Evolutionary conservation across 1,140 invertebrate genomes (phyloP).

Genomic region (Drosophila arawakana): DNA sequence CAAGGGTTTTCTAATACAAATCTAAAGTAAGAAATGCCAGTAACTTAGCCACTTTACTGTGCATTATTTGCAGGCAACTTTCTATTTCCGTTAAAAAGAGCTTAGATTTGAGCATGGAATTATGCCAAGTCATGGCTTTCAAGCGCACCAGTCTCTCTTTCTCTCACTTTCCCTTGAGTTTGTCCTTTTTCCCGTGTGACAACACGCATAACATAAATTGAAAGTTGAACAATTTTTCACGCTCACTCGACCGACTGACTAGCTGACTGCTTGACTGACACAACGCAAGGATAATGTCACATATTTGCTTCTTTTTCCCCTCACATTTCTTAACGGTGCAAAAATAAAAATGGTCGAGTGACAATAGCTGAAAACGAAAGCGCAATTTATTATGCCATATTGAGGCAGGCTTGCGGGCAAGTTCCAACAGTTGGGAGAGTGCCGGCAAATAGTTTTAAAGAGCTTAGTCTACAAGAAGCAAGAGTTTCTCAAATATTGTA

Average conservation of each 20-base stretch:
- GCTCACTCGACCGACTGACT: slow-evolving; percentile 31
- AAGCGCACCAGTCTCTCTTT: no score
- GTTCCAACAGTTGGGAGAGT: neutral
- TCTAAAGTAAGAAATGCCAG: no score
- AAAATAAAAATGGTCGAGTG: slow-evolving; percentile 22
- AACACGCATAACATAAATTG: slow-evolving; percentile 29
- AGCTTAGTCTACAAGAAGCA: slow-evolving; percentile 31
- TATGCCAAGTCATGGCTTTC: slow-evolving; percentile 17
- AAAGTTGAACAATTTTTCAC: slow-evolving; percentile 45
- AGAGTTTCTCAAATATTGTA: slow-evolving; percentile 31
- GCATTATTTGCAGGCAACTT: neutral
- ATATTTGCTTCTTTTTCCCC: slow-evolving; percentile 30
- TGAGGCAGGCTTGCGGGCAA: neutral
- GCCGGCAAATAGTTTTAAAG: slow-evolving; percentile 1
- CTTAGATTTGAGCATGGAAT: slow-evolving; percentile 7
- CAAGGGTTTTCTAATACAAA: no score
- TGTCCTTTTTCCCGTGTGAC: neutral
- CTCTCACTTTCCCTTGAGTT: neutral
- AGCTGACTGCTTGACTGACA: slow-evolving; percentile 22
- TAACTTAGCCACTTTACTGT: neutral
- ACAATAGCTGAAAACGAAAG: slow-evolving; percentile 75
- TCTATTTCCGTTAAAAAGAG: neutral
- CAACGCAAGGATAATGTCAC: slow-evolving; percentile 51
- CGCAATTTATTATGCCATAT: slow-evolving; percentile 42
- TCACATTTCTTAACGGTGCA: neutral